phyloP scores from a whole-genome alignment of 2,888 invertebrate species.

The Nephrotoma appendiculata region DNA sequence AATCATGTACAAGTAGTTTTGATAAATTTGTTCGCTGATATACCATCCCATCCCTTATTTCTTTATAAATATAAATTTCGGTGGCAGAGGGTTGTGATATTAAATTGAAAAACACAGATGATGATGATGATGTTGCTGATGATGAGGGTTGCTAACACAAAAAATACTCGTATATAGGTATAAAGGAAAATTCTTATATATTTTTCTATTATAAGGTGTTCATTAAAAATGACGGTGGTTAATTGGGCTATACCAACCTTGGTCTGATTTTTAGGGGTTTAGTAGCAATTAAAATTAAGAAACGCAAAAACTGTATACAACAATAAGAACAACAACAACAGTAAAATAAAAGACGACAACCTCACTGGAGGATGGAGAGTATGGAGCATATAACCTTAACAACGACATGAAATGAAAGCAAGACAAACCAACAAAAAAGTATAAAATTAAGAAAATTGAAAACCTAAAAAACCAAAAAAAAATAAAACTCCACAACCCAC shows the following conservation, averaged over 20 bases:
- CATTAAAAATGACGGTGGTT: slow-evolving; percentile 17
- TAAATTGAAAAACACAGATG: background rate
- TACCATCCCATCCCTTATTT: background rate
- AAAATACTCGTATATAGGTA: background rate
- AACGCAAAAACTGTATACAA: background rate
- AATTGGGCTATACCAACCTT: slow-evolving; percentile 15
- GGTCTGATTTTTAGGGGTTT: slow-evolving; percentile 12
- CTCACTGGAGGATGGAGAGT: background rate
- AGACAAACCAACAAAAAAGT: background rate
- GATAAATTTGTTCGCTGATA: background rate
- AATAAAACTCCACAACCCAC: background rate
- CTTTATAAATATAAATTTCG: background rate
- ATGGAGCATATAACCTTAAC: background rate
- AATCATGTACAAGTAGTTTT: background rate
- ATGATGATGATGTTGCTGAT: background rate
- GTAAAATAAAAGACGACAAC: background rate
- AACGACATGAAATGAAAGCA: background rate
- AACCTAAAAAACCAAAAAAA: background rate
- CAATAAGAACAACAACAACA: too few species aligned
- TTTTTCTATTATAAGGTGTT: slow-evolving; percentile 14
- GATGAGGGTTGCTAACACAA: background rate
- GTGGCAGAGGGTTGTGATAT: background rate
- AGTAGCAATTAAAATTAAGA: slow-evolving; percentile 11
- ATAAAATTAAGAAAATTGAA: background rate
- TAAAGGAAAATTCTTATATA: background rate